Evolutionary conservation across 2,888 invertebrate species (phyloP), one percentile per base, ranked within the genome.

Genomic region (Parnassius smintheus): DNA sequence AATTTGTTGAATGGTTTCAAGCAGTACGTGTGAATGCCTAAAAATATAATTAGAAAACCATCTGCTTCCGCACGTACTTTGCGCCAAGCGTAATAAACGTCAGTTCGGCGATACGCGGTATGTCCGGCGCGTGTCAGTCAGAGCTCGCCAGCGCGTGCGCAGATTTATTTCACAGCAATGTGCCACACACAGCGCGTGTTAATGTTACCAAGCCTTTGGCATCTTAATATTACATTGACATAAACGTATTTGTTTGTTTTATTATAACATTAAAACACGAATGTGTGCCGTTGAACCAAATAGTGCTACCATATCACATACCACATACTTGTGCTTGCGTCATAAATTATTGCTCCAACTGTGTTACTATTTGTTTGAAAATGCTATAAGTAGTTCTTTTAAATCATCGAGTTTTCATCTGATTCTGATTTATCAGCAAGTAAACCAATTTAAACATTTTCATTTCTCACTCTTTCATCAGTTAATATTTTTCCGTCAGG

Each of bases 71-170:
- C 66, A 66, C 63, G 18, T 70, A 51, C 45, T 62, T 72, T 71
- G 54, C 13, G 35, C 67, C 69, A 22, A 10, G 51, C 56, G 63
- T 65, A 66, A 68, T 66, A 73, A 70, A 70, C 67, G 68, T 69
- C 72, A 71, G 67, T 64, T 50, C 50, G 56, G 58, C 63, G 13
- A 46, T 52, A 66, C 70, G 45, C 53, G 50, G 59, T 45, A 66
- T 65, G 72, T 75, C 75, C 81, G 80, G 78, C 75, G 72, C 72
- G 68, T 72, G 77, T 81, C 80, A 70, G 75, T 76, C 82, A 75
- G 65, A 66, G 62, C 62, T 59, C 62, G 65, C 62, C 59, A 66
- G 71, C 71, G 72, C 68, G 53, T 51, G 68, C 70, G 69, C 73
- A 64, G 61, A 64, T 69, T 62, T 66, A 69, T 62, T 67, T 67